These are phyloP conservation scores for Saccopteryx leptura DNA, from an alignment of 2,113 vertebrate genomes.

Conservation along the genomic window DNA sequence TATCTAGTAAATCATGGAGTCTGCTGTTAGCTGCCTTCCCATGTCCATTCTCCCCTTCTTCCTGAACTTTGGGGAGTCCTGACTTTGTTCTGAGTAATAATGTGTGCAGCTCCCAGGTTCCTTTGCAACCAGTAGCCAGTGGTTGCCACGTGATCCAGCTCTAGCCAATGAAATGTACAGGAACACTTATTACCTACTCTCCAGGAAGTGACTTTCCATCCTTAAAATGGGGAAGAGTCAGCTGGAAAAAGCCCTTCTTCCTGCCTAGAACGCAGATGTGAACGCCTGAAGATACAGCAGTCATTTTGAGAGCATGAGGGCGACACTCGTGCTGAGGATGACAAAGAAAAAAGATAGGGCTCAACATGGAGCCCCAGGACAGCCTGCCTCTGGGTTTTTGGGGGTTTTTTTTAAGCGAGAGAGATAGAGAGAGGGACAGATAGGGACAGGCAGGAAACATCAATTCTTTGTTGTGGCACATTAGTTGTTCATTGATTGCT, in stretches of 20 bases:
- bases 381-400: background rate
- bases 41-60: background rate
- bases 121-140: background rate
- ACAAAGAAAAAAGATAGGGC: background rate
- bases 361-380: background rate
- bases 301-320: background rate
- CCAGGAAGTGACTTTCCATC: background rate
- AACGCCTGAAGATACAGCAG: background rate
- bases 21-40: background rate
- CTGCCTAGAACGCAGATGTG: slow-evolving; percentile 25
- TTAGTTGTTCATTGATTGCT: too few species aligned
- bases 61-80: background rate
- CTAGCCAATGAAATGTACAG: background rate
- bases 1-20: background rate
- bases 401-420: too few species aligned
- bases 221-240: background rate
- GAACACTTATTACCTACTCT: background rate
- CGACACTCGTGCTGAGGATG: background rate
- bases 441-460: too few species aligned
- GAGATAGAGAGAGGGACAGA: too few species aligned
- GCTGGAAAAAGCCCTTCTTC: background rate
- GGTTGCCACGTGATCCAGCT: background rate
- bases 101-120: background rate
- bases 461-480: too few species aligned
- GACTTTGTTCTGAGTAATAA: background rate